Percentiles rank a stretch among this genome's conserved stretches.
Conservation (phyloP, 2,888 invertebrate species). For the Nomada fabriciana region DNA sequence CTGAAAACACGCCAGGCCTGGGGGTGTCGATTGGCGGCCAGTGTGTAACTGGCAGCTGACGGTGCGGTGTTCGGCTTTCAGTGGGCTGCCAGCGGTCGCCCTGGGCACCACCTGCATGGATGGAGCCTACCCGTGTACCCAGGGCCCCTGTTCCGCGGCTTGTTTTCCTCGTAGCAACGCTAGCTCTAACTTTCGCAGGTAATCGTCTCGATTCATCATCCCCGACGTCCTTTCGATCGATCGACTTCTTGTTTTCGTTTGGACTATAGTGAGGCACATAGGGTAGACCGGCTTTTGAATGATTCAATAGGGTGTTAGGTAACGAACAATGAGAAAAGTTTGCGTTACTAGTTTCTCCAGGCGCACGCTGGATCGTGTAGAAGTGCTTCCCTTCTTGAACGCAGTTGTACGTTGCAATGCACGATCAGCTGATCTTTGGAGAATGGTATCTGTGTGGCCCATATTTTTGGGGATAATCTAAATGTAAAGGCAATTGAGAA, state of each 20-base stretch:
- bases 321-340: slow-evolving; percentile 6
- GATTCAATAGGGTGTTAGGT: slow-evolving; percentile 5
- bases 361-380: background rate
- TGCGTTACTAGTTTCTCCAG: background rate
- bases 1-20: slow-evolving; percentile 46
- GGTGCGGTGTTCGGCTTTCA: slow-evolving; percentile 58
- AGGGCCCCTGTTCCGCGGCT: slow-evolving; percentile 82
- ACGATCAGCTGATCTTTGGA: slow-evolving; percentile 27
- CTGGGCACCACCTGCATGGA: slow-evolving; percentile 77
- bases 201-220: slow-evolving; percentile 46
- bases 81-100: slow-evolving; percentile 74
- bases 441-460: background rate
- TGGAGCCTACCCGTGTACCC: slow-evolving; percentile 81
- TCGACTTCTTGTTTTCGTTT: slow-evolving; percentile 22
- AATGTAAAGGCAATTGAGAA: background rate
- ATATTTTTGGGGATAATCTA: background rate
- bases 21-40: slow-evolving; percentile 52
- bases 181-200: slow-evolving; percentile 81
- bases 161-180: slow-evolving; percentile 84
- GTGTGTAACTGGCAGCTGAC: slow-evolving; percentile 58
- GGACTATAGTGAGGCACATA: background rate
- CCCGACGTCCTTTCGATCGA: background rate
- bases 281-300: slow-evolving; percentile 14
- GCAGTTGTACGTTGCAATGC: background rate
- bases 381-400: background rate